phyloP scores from a whole-genome alignment of 2,113 vertebrate species.

The Salvelinus fontinalis region DNA sequence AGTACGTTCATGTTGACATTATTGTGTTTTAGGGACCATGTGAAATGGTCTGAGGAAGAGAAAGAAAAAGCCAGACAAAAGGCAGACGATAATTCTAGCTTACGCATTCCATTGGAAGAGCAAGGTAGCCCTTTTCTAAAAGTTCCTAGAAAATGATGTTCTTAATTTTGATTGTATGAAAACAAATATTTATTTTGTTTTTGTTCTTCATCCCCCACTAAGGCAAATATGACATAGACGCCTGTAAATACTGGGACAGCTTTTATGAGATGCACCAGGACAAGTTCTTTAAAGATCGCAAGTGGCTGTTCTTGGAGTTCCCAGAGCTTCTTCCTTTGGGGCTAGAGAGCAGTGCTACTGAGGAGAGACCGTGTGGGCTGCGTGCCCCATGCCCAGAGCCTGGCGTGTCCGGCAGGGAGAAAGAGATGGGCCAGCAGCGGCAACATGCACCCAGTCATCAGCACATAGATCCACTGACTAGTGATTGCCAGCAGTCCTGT shows the following conservation, averaged over 20 bases:
- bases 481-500: constrained; percentile 10
- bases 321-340: constrained; percentile 83
- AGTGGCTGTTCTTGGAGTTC: constrained; percentile 90
- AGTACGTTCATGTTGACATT: too few species aligned
- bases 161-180: constrained; percentile 4
- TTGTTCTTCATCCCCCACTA: constrained; percentile 39
- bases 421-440: constrained; percentile 8
- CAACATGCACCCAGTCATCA: neutral
- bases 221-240: constrained; percentile 86
- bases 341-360: constrained; percentile 3
- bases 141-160: neutral
- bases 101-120: constrained; percentile 73
- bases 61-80: constrained; percentile 68
- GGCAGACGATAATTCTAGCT: constrained; percentile 76
- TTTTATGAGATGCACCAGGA: constrained; percentile 88
- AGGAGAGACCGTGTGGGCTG: constrained; percentile 7
- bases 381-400: neutral
- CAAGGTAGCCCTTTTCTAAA: constrained; percentile 73
- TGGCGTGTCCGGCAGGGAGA: constrained; percentile 9
- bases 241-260: constrained; percentile 84
- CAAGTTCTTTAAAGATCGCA: constrained; percentile 95
- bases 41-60: constrained; percentile 89
- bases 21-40: constrained; percentile 82
- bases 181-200: neutral
- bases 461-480: constrained; percentile 19